A percentile compares a stretch with the other conserved stretches of the same genome.
phyloP scores from a whole-genome alignment of 2,113 vertebrate species.

The Trogon surrucura region DNA sequence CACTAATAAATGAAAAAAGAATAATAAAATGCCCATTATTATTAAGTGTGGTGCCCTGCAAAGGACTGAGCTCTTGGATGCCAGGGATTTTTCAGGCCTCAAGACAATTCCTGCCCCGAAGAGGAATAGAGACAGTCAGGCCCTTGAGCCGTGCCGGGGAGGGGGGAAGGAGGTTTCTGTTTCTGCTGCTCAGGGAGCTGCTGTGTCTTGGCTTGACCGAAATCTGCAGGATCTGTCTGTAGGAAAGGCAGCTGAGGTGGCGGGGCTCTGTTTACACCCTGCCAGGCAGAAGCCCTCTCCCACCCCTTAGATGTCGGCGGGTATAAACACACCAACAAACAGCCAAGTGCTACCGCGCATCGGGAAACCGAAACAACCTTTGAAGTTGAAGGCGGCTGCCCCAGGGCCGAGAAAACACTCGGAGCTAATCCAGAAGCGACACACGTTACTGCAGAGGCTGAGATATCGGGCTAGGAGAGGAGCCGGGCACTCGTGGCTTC shows the following conservation, averaged over 20 bases:
- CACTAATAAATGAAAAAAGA: neutral
- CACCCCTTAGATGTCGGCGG: constrained; percentile 32
- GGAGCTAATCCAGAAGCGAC: constrained; percentile 22
- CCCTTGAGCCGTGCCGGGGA: neutral
- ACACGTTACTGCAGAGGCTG: neutral
- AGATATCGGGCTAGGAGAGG: neutral
- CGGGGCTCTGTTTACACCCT: constrained; percentile 46
- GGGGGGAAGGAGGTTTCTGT: neutral
- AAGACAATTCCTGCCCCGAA: neutral
- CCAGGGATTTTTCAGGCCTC: neutral
- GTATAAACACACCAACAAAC: constrained; percentile 39
- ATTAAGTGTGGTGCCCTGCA: neutral
- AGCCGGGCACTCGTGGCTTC: neutral
- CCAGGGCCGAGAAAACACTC: constrained; percentile 39
- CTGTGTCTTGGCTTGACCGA: neutral
- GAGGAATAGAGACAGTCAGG: neutral
- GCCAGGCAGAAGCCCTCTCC: constrained; percentile 53
- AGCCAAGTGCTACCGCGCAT: neutral
- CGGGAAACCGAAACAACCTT: constrained; percentile 13
- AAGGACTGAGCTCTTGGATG: neutral
- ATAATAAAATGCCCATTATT: neutral
- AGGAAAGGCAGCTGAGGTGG: neutral
- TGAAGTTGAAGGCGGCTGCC: constrained; percentile 42
- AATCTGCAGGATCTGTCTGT: neutral
- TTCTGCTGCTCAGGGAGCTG: neutral